phyloP scores from a whole-genome alignment of 2,888 invertebrate genomes.

The Papilio elwesi region DNA sequence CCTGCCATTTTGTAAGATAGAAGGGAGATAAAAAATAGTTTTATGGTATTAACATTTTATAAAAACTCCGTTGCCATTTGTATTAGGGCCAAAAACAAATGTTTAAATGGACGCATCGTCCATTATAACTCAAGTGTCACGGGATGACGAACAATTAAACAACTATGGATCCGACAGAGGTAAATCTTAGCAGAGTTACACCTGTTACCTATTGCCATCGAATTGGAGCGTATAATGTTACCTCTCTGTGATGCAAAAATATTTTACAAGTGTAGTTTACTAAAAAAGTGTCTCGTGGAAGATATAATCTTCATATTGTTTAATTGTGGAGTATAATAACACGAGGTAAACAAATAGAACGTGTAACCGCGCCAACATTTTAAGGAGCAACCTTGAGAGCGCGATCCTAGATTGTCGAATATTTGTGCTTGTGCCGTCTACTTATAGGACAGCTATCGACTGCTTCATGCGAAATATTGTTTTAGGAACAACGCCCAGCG shows the following conservation, averaged over 20 bases:
- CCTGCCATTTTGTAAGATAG: slow-evolving; percentile 85
- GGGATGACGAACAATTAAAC: slow-evolving; percentile 98
- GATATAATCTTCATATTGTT: slow-evolving; percentile 53
- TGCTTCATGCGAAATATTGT: slow-evolving; percentile 63
- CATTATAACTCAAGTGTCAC: slow-evolving; percentile 99
- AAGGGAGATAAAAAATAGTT: slow-evolving; percentile 85
- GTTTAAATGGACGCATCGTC: slow-evolving; percentile 98
- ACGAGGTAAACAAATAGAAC: slow-evolving; percentile 78
- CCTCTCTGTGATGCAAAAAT: slow-evolving; percentile 71
- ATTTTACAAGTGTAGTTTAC: slow-evolving; percentile 66
- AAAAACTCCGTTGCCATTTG: slow-evolving; percentile 80
- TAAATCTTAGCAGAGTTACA: slow-evolving; percentile 85
- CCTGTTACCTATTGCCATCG: slow-evolving; percentile 82
- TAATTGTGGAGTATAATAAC: slow-evolving; percentile 57
- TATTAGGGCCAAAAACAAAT: slow-evolving; percentile 82
- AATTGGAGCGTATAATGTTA: slow-evolving; percentile 82
- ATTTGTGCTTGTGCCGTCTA: slow-evolving; percentile 56
- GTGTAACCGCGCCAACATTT: slow-evolving; percentile 76
- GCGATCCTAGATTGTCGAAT: slow-evolving; percentile 40
- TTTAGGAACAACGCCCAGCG: slow-evolving; percentile 84
- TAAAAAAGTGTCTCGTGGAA: slow-evolving; percentile 55
- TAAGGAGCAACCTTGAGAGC: slow-evolving; percentile 74
- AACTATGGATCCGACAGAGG: slow-evolving; percentile 97
- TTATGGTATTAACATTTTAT: slow-evolving; percentile 83
- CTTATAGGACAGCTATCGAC: neutral